Percentiles rank a stretch among this genome's conserved stretches.
phyloP scores from a whole-genome alignment of 2,113 vertebrate species.

The Capreolus pygargus region DNA sequence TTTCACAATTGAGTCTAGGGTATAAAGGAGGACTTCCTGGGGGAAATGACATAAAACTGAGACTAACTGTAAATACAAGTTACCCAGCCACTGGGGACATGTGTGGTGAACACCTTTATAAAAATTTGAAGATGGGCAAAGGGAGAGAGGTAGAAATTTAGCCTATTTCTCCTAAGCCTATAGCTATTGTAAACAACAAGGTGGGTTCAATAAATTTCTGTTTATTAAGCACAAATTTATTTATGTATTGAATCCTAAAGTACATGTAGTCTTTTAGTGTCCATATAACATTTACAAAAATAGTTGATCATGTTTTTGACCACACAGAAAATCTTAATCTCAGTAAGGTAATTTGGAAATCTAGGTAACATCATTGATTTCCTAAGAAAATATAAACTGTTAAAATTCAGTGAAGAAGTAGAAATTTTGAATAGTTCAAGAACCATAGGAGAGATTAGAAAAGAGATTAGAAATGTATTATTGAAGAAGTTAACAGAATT shows the following conservation, averaged over 20 bases:
- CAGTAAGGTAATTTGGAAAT: neutral
- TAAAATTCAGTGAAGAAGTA: neutral
- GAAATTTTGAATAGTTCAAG: neutral
- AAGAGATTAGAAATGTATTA: neutral
- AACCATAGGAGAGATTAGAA: neutral
- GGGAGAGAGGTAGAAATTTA: neutral
- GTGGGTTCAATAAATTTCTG: neutral
- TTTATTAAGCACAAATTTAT: neutral
- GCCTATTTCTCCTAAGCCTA: neutral
- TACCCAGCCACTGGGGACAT: neutral
- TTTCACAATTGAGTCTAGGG: neutral
- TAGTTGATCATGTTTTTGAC: neutral
- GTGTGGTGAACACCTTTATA: neutral
- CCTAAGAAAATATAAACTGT: conserved; percentile 15
- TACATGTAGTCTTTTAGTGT: neutral
- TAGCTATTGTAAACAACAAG: neutral
- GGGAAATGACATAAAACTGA: neutral
- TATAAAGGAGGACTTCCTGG: neutral
- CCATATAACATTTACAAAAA: neutral
- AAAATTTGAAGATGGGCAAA: neutral
- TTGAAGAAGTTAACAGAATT: neutral
- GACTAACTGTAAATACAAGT: neutral
- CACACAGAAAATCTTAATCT: neutral
- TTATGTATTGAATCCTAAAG: neutral
- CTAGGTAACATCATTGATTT: neutral